phyloP scores from a whole-genome alignment of 1,140 invertebrate species.

The Carcinoscorpius rotundicauda region DNA sequence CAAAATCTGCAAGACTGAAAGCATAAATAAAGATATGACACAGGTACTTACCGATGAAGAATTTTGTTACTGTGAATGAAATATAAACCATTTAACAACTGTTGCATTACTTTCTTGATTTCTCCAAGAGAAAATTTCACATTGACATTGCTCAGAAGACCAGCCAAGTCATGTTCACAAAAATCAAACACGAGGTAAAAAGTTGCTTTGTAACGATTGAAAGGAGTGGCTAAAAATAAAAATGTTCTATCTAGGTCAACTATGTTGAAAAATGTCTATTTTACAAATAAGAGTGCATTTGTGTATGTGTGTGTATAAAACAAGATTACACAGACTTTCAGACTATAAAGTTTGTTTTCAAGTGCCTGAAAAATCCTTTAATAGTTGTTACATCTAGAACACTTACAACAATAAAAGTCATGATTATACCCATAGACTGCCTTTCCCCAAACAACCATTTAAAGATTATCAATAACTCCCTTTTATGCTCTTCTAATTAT shows the following conservation, averaged over 20 bases:
- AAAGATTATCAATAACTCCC: too few relatives aligned
- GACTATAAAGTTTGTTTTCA: too few relatives aligned
- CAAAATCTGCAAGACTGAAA: neutral
- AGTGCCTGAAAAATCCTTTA: conserved; percentile 1
- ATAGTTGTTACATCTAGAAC: neutral
- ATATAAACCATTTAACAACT: conserved; percentile 89
- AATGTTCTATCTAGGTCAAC: too few relatives aligned
- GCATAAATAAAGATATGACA: neutral
- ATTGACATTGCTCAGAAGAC: conserved; percentile 86
- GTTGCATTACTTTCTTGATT: conserved; percentile 96
- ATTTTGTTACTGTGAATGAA: conserved; percentile 95
- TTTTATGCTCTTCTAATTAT: too few relatives aligned
- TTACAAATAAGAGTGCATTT: too few relatives aligned
- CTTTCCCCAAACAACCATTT: too few relatives aligned
- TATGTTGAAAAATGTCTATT: too few relatives aligned
- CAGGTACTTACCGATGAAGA: conserved; percentile 18
- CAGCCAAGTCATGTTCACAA: conserved; percentile 97
- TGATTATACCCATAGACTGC: too few relatives aligned
- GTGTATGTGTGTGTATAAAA: too few relatives aligned
- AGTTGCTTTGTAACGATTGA: conserved; percentile 75
- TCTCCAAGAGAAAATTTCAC: conserved; percentile 94
- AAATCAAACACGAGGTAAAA: conserved; percentile 99
- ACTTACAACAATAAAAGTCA: too few relatives aligned
- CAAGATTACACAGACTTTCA: too few relatives aligned
- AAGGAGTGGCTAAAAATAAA: conserved; percentile 50